phyloP scores from a whole-genome alignment of 2,797 vertebrate species.

The Pelodytes ibericus region DNA sequence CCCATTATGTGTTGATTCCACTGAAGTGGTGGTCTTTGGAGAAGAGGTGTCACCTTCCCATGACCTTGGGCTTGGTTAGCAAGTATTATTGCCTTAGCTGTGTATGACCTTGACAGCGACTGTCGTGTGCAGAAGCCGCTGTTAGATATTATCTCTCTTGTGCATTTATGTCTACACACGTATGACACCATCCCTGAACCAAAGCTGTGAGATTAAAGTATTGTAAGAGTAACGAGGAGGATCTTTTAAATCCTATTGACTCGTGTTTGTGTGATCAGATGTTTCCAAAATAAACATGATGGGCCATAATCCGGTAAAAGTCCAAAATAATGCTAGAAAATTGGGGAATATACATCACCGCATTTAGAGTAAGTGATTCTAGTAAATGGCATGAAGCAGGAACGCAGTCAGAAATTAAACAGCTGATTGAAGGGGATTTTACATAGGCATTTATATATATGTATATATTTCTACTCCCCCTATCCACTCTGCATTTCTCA shows the following conservation, averaged over 20 bases:
- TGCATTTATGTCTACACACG: neutral
- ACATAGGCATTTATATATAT: slow-evolving; percentile 33
- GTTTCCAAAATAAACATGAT: neutral
- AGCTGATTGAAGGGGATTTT: too few relatives aligned
- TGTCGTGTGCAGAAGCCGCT: neutral
- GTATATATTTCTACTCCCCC: too few relatives aligned
- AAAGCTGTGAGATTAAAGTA: neutral
- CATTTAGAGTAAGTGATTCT: neutral
- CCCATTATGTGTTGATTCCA: neutral
- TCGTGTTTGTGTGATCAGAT: neutral
- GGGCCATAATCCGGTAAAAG: neutral
- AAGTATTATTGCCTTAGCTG: neutral
- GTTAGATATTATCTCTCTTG: neutral
- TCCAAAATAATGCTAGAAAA: neutral
- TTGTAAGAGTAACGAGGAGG: neutral
- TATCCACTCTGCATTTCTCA: too few relatives aligned
- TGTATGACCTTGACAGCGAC: slow-evolving; percentile 6
- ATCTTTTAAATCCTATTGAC: neutral
- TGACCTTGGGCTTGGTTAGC: too few relatives aligned
- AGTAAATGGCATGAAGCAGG: neutral
- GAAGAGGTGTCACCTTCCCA: neutral
- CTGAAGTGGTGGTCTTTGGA: too few relatives aligned
- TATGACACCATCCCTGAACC: neutral
- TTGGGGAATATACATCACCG: neutral
- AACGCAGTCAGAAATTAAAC: slow-evolving; percentile 18